A percentile compares a stretch with the other conserved stretches of the same genome.
phyloP scores from a whole-genome alignment of 1,140 invertebrate species.

The Drosophila tristis region DNA sequence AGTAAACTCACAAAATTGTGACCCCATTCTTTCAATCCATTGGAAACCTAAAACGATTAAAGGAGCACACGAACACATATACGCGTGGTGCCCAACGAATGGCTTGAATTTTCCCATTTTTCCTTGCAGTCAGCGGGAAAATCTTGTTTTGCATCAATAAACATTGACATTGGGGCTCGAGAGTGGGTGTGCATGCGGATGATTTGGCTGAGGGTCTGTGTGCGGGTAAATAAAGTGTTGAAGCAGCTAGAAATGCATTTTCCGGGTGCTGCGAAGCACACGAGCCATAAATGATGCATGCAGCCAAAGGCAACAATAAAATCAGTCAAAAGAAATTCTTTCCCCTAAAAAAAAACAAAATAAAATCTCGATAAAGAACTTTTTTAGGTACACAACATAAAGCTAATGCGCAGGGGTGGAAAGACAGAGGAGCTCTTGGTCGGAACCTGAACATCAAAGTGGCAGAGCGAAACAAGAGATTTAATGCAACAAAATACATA shows the following conservation, averaged over 20 bases:
- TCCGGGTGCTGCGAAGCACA: slow-evolving; percentile 13
- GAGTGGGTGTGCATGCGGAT: slow-evolving; percentile 11
- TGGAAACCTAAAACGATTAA: slow-evolving; percentile 32
- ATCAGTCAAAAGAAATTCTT: slow-evolving; percentile 12
- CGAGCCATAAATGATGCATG: slow-evolving; percentile 68
- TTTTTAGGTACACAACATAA: background rate
- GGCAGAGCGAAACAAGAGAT: slow-evolving; percentile 25
- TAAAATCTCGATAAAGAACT: slow-evolving; percentile 19
- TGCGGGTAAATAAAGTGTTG: slow-evolving; percentile 37
- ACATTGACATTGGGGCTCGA: slow-evolving; percentile 71
- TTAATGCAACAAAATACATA: slow-evolving; percentile 39
- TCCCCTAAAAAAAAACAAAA: background rate
- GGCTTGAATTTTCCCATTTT: slow-evolving; percentile 48
- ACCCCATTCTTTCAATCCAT: slow-evolving; percentile 22
- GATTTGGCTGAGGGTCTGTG: background rate
- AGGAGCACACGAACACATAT: slow-evolving; percentile 27
- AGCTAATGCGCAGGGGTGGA: slow-evolving; percentile 13
- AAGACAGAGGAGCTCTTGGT: background rate
- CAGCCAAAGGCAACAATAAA: slow-evolving; percentile 41
- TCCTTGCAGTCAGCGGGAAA: slow-evolving; percentile 53
- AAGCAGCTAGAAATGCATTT: slow-evolving; percentile 52
- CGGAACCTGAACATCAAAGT: slow-evolving; percentile 3
- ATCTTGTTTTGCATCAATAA: slow-evolving; percentile 80
- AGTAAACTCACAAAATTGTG: background rate
- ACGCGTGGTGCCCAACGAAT: slow-evolving; percentile 21